These are phyloP conservation scores for Pituophis catenifer DNA, from an alignment of 2,113 vertebrate species.

Conservation along the genomic window DNA sequence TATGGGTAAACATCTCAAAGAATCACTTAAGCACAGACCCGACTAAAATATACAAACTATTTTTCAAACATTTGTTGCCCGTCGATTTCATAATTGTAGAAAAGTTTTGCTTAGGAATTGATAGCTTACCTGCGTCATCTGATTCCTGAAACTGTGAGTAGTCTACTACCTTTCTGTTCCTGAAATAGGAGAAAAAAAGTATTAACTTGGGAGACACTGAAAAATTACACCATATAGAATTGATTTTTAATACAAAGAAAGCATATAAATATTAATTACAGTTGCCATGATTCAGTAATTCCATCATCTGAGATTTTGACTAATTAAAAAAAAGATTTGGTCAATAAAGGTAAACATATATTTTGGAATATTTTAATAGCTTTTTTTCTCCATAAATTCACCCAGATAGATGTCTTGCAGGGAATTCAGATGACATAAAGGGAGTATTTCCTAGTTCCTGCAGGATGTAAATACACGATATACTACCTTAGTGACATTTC, in stretches of 20 bases:
- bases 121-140: conserved; percentile 83
- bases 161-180: conserved; percentile 99
- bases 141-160: conserved; percentile 99
- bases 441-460: neutral
- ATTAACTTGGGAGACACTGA: neutral
- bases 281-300: neutral
- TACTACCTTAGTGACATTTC: neutral
- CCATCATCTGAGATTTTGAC: neutral
- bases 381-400: neutral
- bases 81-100: neutral
- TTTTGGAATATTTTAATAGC: neutral
- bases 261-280: neutral
- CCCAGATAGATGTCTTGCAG: neutral
- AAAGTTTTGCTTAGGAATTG: conserved; percentile 9
- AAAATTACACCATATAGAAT: neutral
- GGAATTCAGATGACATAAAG: neutral
- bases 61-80: neutral
- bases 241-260: neutral
- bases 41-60: neutral
- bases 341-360: neutral
- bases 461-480: neutral
- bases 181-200: conserved; percentile 55
- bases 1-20: conserved; percentile 5
- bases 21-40: neutral
- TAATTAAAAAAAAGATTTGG: neutral